phyloP scores from a whole-genome alignment of 2,797 vertebrate genomes.

The Aeoliscus strigatus region DNA sequence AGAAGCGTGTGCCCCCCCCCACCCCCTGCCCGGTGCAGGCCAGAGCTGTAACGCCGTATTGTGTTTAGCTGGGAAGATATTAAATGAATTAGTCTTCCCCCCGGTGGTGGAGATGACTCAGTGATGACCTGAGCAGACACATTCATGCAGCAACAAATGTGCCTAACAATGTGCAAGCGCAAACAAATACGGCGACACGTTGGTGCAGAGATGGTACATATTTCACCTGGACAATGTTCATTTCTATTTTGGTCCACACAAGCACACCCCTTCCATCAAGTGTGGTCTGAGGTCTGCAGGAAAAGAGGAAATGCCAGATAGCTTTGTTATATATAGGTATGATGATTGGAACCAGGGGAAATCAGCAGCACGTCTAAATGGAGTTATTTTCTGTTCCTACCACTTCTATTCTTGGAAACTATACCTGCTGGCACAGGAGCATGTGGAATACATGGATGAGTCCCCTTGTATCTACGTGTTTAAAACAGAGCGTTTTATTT shows the following conservation, averaged over 20 bases:
- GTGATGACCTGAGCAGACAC: slow-evolving; percentile 44
- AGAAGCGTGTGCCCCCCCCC: no score
- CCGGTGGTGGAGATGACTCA: slow-evolving; percentile 62
- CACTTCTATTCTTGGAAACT: slow-evolving; percentile 8
- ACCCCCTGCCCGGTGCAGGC: slow-evolving; percentile 24
- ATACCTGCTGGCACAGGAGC: no score
- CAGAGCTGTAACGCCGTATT: slow-evolving; percentile 34
- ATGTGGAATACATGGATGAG: no score
- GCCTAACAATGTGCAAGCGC: slow-evolving; percentile 2
- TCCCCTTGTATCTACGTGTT: no score
- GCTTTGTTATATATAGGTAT: slow-evolving; percentile 33
- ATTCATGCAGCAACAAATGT: slow-evolving; percentile 15
- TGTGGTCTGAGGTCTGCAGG: slow-evolving; percentile 26
- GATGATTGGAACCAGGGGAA: slow-evolving; percentile 35
- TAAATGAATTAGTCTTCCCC: slow-evolving; percentile 65
- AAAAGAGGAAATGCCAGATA: slow-evolving; percentile 31
- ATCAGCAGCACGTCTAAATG: slow-evolving; percentile 31
- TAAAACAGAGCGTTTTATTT: no score
- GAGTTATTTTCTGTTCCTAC: slow-evolving; percentile 11
- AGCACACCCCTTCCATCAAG: neutral
- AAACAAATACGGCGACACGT: neutral
- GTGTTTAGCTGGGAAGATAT: slow-evolving; percentile 45
- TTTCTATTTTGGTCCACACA: slow-evolving; percentile 19
- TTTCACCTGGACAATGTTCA: slow-evolving; percentile 11
- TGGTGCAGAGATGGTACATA: slow-evolving; percentile 9